Conservation (phyloP, 2,797 vertebrate genomes). For the Fundulus diaphanus region DNA sequence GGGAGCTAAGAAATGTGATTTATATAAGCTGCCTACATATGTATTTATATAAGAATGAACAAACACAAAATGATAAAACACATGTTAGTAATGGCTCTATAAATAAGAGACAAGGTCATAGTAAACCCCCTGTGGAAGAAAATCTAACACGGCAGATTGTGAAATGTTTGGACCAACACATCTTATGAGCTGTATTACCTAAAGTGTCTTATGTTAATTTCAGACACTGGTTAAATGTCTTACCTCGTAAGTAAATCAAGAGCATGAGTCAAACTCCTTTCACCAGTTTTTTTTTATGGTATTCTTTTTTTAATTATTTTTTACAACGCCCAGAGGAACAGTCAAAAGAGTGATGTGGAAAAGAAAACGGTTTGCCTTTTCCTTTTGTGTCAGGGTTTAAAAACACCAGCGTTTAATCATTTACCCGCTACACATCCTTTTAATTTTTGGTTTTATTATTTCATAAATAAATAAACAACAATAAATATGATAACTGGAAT, state of each 20-base stretch:
- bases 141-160: background rate
- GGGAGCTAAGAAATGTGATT: slow-evolving; percentile 41
- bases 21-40: slow-evolving; percentile 71
- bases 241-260: background rate
- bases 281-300: background rate
- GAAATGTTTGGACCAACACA: background rate
- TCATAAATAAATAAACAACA: slow-evolving; percentile 56
- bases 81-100: slow-evolving; percentile 3
- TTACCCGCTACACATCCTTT: slow-evolving; percentile 37
- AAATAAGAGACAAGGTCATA: slow-evolving; percentile 14
- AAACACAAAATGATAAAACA: slow-evolving; percentile 13
- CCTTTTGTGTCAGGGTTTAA: background rate
- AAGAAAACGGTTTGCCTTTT: background rate
- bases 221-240: background rate
- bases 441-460: slow-evolving; percentile 71
- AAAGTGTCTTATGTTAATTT: background rate
- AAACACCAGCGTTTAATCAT: background rate
- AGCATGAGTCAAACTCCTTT: slow-evolving; percentile 20
- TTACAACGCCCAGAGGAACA: background rate
- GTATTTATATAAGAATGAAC: slow-evolving; percentile 60
- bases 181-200: background rate
- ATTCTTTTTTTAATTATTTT: background rate
- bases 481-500: background rate
- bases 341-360: background rate
- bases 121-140: background rate